phyloP scores from a whole-genome alignment of 2,113 vertebrate genomes.

The Syngnathus floridae region DNA sequence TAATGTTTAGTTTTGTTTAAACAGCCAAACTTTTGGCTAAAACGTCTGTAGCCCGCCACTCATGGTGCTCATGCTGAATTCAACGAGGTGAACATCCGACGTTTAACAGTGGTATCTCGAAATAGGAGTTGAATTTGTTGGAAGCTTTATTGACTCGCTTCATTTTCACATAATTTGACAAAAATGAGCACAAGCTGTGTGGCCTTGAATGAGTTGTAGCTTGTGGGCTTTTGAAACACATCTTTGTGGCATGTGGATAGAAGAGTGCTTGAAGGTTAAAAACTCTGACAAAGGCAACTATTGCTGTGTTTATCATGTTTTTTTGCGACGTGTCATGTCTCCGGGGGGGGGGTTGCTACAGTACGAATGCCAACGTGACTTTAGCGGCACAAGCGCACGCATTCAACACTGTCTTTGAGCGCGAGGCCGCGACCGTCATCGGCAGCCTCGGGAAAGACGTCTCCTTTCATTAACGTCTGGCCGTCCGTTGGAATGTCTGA shows the following conservation, averaged over 20 bases:
- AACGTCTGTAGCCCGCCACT: too few relatives aligned
- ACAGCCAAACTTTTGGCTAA: too few relatives aligned
- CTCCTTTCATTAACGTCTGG: slow-evolving; percentile 2
- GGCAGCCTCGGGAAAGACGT: neutral
- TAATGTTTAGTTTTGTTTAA: too few relatives aligned
- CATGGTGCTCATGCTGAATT: too few relatives aligned
- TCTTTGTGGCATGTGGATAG: slow-evolving; percentile 1
- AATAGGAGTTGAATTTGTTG: neutral
- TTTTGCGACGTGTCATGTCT: neutral
- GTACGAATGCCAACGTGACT: neutral
- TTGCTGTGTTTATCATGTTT: neutral
- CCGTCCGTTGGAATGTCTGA: neutral
- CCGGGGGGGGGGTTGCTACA: neutral
- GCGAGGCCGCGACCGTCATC: neutral
- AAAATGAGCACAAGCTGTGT: neutral
- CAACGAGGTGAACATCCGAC: neutral
- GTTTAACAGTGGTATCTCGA: neutral
- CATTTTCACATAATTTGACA: neutral
- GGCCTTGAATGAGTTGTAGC: neutral
- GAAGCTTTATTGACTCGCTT: neutral
- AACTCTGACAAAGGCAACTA: slow-evolving; percentile 3
- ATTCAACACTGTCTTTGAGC: neutral
- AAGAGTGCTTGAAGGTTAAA: slow-evolving; percentile 9
- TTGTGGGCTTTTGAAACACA: neutral
- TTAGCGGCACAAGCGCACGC: neutral